These are phyloP conservation scores for Nestor notabilis DNA, from an alignment of 2,113 vertebrate genomes.

Conservation along the genomic window DNA sequence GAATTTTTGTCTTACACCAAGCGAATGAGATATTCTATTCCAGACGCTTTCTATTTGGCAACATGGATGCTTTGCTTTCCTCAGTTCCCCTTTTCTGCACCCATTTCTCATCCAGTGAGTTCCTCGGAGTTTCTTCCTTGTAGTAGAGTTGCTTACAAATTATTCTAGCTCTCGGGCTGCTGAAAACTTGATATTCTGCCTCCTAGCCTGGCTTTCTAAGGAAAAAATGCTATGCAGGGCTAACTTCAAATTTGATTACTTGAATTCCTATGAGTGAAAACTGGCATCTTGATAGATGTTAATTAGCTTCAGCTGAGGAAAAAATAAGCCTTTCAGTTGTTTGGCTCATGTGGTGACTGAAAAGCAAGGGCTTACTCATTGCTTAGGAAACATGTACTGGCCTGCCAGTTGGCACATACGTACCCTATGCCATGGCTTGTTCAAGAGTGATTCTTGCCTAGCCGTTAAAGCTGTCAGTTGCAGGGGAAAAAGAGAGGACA, in stretches of 20 bases:
- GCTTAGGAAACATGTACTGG: neutral
- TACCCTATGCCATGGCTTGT: neutral
- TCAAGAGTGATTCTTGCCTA: neutral
- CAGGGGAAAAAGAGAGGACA: neutral
- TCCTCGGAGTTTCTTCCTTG: neutral
- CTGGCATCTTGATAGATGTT: neutral
- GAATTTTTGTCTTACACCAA: neutral
- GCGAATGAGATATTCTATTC: neutral
- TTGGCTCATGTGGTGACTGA: neutral
- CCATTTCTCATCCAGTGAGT: neutral
- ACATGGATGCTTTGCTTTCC: neutral
- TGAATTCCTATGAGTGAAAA: neutral
- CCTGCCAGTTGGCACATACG: neutral
- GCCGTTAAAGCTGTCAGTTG: neutral
- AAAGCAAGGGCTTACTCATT: neutral
- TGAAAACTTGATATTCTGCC: neutral
- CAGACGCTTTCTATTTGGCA: neutral
- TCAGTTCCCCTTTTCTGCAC: neutral
- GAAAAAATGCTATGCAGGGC: neutral
- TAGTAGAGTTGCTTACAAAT: neutral
- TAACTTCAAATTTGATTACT: neutral
- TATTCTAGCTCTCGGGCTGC: neutral
- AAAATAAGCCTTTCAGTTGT: neutral
- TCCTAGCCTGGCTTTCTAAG: neutral
- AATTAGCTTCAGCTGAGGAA: neutral